Percentiles rank a stretch among this genome's conserved stretches.
These are phyloP conservation scores for Halcyon smyrnensis DNA, from an alignment of 2,797 vertebrate species.

Conservation along the genomic window DNA sequence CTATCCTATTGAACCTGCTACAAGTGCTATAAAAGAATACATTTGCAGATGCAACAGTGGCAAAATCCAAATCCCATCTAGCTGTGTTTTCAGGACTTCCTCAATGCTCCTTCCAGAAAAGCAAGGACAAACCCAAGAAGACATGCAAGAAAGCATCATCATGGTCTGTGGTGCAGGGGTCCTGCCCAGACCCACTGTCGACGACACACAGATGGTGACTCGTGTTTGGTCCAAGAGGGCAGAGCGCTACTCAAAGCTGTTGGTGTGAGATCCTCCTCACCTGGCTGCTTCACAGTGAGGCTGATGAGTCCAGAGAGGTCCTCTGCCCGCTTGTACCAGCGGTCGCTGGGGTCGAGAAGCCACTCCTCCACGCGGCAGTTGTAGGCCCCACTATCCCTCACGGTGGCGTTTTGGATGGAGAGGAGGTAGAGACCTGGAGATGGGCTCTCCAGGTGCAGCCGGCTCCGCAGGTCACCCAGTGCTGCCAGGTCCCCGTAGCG, in stretches of 20 bases:
- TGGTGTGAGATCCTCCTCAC: slow-evolving; percentile 29
- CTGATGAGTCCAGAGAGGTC: slow-evolving; percentile 73
- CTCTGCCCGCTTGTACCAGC: slow-evolving; percentile 81
- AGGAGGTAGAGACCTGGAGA: slow-evolving; percentile 78
- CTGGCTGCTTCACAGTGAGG: slow-evolving; percentile 77
- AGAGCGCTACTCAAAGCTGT: not conserved
- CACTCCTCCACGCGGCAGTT: slow-evolving; percentile 82
- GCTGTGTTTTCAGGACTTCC: not conserved
- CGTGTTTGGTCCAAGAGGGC: accelerated
- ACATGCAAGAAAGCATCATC: not conserved
- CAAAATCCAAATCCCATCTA: not conserved
- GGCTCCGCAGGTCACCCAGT: slow-evolving; percentile 49
- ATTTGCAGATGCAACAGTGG: not conserved
- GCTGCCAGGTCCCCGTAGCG: slow-evolving; percentile 57
- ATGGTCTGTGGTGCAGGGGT: accelerated
- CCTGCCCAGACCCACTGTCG: accelerated
- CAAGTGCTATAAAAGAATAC: not conserved
- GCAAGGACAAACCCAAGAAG: not conserved
- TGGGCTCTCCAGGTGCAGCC: slow-evolving; percentile 78
- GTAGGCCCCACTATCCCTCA: slow-evolving; percentile 87
- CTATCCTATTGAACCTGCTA: not conserved
- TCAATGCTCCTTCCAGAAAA: not conserved
- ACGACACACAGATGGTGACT: not conserved
- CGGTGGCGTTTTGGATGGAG: slow-evolving; percentile 87
- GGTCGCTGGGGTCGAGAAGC: slow-evolving; percentile 74